Conservation (phyloP, 2,797 vertebrate species). For the Podarcis siculus region DNA sequence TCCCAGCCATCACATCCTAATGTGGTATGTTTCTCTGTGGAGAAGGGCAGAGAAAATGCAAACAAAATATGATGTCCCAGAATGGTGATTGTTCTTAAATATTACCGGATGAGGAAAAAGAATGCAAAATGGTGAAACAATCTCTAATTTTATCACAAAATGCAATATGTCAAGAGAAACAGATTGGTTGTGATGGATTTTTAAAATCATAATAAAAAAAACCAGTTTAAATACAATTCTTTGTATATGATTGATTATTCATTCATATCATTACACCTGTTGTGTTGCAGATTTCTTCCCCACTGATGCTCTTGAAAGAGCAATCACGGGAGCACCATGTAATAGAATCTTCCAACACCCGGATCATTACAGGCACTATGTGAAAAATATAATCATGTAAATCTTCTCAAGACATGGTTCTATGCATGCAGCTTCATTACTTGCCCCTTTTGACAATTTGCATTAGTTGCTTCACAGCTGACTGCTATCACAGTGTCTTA, state of each 20-base stretch:
- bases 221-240: neutral
- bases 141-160: neutral
- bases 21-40: neutral
- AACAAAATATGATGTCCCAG: neutral
- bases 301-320: neutral
- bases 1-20: neutral
- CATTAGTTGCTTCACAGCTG: neutral
- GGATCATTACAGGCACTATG: neutral
- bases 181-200: neutral
- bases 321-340: neutral
- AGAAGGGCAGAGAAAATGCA: neutral
- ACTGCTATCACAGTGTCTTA: neutral
- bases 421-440: neutral
- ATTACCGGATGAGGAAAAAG: neutral
- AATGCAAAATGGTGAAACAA: neutral
- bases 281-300: neutral
- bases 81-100: neutral
- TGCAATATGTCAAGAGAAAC: neutral
- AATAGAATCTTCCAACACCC: neutral
- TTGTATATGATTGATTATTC: neutral
- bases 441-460: neutral
- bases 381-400: constrained; percentile 8
- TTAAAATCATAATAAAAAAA: neutral
- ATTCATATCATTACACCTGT: neutral
- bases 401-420: neutral